phyloP scores from a whole-genome alignment of 2,797 vertebrate species.

The Tragopan temminckii region DNA sequence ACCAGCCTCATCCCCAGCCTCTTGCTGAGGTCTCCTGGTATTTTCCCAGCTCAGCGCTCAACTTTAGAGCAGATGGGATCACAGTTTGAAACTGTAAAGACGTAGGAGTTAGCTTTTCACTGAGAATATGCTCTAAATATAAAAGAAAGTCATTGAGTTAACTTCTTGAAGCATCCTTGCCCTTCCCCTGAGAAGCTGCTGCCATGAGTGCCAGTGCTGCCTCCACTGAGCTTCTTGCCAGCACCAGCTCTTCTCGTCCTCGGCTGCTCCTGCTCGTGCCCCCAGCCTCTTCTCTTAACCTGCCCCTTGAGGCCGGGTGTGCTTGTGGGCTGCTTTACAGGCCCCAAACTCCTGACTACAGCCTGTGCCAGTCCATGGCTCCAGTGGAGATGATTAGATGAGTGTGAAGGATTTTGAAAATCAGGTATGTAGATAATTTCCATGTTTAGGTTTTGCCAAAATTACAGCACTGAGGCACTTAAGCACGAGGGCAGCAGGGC shows the following conservation, averaged over 20 bases:
- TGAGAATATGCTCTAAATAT: neutral
- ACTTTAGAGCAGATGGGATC: neutral
- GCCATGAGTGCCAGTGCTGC: neutral
- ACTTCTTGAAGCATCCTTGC: neutral
- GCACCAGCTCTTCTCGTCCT: constrained; percentile 4
- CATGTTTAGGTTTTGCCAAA: constrained; percentile 4
- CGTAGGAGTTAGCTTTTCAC: neutral
- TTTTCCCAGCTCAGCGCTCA: neutral
- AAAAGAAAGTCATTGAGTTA: neutral
- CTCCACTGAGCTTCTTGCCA: neutral
- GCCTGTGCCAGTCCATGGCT: neutral
- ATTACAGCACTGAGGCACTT: neutral
- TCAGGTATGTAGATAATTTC: neutral
- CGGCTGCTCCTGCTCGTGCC: neutral
- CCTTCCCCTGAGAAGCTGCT: neutral
- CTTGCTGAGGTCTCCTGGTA: neutral
- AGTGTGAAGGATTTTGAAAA: constrained; percentile 9
- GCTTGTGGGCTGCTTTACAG: neutral
- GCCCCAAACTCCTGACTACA: neutral
- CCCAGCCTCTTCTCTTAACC: neutral
- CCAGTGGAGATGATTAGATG: neutral
- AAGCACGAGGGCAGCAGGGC: neutral
- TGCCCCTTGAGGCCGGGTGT: neutral
- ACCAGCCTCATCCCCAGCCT: neutral
- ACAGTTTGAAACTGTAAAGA: neutral